phyloP scores from a whole-genome alignment of 2,888 invertebrate genomes.

The Synergus gifuensis region DNA sequence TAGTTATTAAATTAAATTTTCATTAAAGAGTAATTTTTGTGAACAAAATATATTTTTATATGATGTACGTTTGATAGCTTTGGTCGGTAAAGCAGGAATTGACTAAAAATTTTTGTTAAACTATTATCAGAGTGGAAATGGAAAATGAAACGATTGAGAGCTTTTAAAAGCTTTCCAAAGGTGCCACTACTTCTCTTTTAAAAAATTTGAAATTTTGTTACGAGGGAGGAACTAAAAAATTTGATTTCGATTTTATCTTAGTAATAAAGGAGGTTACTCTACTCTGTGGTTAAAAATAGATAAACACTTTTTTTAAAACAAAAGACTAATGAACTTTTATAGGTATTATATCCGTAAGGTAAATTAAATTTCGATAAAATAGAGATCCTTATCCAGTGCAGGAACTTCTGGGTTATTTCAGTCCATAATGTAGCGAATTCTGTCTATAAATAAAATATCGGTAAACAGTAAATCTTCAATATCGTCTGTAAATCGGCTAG shows the following conservation, averaged over 20 bases:
- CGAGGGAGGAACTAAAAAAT: too few species aligned
- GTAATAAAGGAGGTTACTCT: too few species aligned
- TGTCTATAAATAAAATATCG: background rate
- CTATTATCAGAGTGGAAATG: background rate
- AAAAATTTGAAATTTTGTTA: background rate
- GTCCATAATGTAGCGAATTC: too few species aligned
- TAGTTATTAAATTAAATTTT: background rate
- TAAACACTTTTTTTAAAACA: too few species aligned
- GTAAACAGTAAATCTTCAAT: background rate
- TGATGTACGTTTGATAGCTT: background rate
- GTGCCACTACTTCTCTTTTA: background rate
- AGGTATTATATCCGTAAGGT: too few species aligned
- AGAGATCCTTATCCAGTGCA: background rate
- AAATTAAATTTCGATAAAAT: too few species aligned
- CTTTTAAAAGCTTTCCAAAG: background rate
- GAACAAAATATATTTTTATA: background rate
- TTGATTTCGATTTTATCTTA: too few species aligned
- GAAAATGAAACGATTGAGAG: background rate
- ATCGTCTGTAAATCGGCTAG: background rate
- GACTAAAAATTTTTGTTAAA: background rate
- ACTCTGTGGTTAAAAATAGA: too few species aligned
- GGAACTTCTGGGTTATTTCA: background rate
- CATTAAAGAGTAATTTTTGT: background rate
- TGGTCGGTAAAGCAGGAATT: background rate
- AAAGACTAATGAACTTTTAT: too few species aligned